A percentile compares a stretch with the other conserved stretches of the same genome.
phyloP scores from a whole-genome alignment of 1,140 invertebrate genomes.

The Drosophila bocki region DNA sequence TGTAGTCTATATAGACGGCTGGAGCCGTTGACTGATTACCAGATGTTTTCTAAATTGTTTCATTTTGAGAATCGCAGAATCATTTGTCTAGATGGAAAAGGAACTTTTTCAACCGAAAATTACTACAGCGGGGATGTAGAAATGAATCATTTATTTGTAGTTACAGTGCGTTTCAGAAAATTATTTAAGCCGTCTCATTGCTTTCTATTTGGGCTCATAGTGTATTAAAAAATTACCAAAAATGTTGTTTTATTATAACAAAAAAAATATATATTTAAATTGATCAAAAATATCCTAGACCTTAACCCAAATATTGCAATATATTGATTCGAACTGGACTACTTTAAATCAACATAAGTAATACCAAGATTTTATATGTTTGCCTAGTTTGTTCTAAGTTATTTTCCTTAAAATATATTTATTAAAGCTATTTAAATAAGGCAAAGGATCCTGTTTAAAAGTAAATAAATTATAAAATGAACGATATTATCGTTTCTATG shows the following conservation, averaged over 20 bases:
- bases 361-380: not conserved
- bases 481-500: not conserved
- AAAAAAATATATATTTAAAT: not conserved
- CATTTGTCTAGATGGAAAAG: constrained; percentile 24
- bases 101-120: constrained; percentile 14
- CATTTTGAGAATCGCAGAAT: constrained; percentile 24
- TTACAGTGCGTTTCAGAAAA: not conserved
- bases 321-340: not conserved
- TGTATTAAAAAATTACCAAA: not conserved
- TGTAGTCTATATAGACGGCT: constrained; percentile 8
- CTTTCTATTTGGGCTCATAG: not conserved
- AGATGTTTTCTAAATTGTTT: constrained; percentile 73
- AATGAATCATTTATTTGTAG: constrained; percentile 12
- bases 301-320: not conserved
- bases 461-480: not conserved
- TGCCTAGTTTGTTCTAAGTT: not conserved
- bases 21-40: constrained; percentile 64
- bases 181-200: not conserved
- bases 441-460: not conserved
- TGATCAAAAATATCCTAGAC: not conserved
- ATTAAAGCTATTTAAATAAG: not conserved
- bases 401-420: no score
- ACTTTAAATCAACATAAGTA: not conserved
- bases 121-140: no score
- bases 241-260: not conserved